Evolutionary conservation across 1,140 invertebrate genomes (phyloP), one percentile per base, ranked within the genome.

Genomic region (Gonioctena quinquepunctata): DNA sequence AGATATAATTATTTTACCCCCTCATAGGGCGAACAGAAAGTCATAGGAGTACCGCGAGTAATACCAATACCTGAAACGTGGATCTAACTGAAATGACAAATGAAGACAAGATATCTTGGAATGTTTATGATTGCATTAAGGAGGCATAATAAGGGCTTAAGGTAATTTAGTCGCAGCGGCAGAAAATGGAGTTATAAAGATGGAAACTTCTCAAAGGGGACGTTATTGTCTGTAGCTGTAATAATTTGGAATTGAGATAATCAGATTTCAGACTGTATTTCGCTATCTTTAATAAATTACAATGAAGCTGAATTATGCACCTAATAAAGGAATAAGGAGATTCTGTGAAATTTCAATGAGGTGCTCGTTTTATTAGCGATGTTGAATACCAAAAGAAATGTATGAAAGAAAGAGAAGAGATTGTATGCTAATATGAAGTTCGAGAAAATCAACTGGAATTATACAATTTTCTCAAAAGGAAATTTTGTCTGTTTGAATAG

Each of bases 131-230:
- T 63, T 72, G 66, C 54, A 68, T 72, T 67, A 72, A 68, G 59
- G 70, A 50, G 25, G 60, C 60, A 72, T 72, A 72, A 72, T 72
- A 68, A 65, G 66, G 70, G 63, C 66, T 72, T 72, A 72, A 69
- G 50, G 66, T 72, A 72, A 72, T 72, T 72, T 69, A 69, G 66
- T 72, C 71, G 66, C 62, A 54, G 61, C 57, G 60, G 61, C 66
- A 64, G 66, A 72, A 72, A 72, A 72, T 72, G 71, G 69, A 69
- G 67, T 72, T 72, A 72, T 72, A 69, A 72, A 72, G 71, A 72
- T 72, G 65, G 54, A 59, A 69, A 69, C 67, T 72, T 61, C 66
- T 68, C 71, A 72, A 72, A 72, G 71, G 71, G 66, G 67, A 69
- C 67, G 22, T 69, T 69, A 72, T 72, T 72, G 67, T 72, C 70